A percentile compares a stretch with the other conserved stretches of the same genome.
These are phyloP conservation scores for Morelia viridis DNA, from an alignment of 2,797 vertebrate genomes.

Conservation along the genomic window DNA sequence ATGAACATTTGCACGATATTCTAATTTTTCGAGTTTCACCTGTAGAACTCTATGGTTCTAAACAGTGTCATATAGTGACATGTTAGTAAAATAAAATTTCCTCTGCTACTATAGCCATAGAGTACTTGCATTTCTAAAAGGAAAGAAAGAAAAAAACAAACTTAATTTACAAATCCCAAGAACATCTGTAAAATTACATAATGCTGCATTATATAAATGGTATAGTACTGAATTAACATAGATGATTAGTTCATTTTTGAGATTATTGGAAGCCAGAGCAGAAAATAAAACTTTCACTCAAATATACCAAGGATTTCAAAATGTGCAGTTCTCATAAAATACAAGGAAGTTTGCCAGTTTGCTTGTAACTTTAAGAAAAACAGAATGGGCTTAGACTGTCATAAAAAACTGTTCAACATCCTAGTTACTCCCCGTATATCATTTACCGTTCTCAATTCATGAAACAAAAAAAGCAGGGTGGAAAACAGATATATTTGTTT, in stretches of 20 bases:
- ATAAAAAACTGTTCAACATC: slow-evolving; percentile 29
- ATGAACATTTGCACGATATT: too few relatives aligned
- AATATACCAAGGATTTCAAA: slow-evolving; percentile 23
- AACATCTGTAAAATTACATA: neutral
- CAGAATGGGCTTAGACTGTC: neutral
- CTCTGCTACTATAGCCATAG: neutral
- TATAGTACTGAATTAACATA: slow-evolving; percentile 7
- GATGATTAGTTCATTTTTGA: neutral
- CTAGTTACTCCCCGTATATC: neutral
- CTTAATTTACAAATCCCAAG: slow-evolving; percentile 4
- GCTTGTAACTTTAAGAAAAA: slow-evolving; percentile 35
- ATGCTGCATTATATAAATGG: neutral
- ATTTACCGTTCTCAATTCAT: slow-evolving; percentile 25
- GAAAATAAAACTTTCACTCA: slow-evolving; percentile 26
- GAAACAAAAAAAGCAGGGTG: slow-evolving; percentile 1
- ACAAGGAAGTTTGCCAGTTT: slow-evolving; percentile 1
- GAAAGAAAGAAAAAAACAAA: neutral
- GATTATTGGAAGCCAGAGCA: slow-evolving; percentile 18
- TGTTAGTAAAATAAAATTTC: neutral
- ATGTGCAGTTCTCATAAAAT: slow-evolving; percentile 39
- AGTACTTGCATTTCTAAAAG: neutral
- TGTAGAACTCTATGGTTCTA: neutral
- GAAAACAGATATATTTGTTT: slow-evolving; percentile 23
- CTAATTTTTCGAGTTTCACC: too few relatives aligned
- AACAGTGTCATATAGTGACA: neutral